Conservation (phyloP, 2,888 invertebrate genomes). For the Dendrolimus pini region DNA sequence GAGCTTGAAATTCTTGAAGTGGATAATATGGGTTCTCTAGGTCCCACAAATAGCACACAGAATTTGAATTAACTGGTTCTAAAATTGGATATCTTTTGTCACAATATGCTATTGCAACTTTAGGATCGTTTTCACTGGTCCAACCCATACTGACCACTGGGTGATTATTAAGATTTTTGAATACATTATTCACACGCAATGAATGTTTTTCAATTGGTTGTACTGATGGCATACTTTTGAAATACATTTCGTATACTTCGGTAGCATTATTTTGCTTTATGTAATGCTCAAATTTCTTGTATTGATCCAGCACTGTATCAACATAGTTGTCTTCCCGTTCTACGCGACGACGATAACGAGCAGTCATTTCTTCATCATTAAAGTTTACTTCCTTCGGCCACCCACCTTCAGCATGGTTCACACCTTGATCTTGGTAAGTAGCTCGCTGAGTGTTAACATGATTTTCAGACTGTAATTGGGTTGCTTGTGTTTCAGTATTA, state of each 20-base stretch:
- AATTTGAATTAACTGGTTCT: conserved; percentile 33
- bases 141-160: conserved; percentile 78
- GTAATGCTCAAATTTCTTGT: conserved; percentile 75
- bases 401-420: conserved; percentile 86
- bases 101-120: conserved; percentile 79
- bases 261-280: conserved; percentile 85
- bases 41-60: conserved; percentile 80
- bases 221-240: conserved; percentile 65
- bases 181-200: conserved; percentile 78
- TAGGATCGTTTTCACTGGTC: conserved; percentile 79
- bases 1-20: conserved; percentile 24
- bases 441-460: conserved; percentile 77
- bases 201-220: conserved; percentile 63
- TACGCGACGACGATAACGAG: conserved; percentile 82
- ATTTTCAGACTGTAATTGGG: conserved; percentile 37
- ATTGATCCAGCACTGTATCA: conserved; percentile 72
- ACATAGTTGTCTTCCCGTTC: conserved; percentile 86
- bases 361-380: conserved; percentile 80
- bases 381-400: conserved; percentile 85
- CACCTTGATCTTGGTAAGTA: conserved; percentile 64
- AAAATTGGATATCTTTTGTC: conserved; percentile 29
- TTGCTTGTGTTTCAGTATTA: conserved; percentile 49
- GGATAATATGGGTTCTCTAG: conserved; percentile 49
- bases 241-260: conserved; percentile 85
- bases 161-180: conserved; percentile 68